Conservation (phyloP, 1,140 invertebrate species). For the Idris sp. region DNA sequence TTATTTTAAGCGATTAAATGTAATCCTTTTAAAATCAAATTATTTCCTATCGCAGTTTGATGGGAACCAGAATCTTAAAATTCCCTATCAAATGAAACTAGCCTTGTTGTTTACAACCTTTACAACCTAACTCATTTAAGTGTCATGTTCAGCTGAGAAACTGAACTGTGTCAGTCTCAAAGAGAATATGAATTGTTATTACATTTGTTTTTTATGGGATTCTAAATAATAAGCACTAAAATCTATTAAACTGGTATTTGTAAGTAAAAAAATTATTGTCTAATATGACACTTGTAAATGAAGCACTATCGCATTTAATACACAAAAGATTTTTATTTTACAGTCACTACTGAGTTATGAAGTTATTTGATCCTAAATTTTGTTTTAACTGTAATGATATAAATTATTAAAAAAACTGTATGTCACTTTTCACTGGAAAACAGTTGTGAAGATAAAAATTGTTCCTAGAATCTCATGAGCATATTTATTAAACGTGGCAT, state of each 20-base stretch:
- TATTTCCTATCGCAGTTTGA: too few relatives aligned
- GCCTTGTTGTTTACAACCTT: too few relatives aligned
- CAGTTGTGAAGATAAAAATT: neutral
- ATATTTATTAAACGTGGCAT: constrained; percentile 13
- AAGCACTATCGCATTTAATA: neutral
- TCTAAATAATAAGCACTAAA: constrained; percentile 13
- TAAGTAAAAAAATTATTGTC: neutral
- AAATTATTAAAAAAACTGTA: too few relatives aligned
- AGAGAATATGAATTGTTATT: constrained; percentile 12
- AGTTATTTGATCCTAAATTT: constrained; percentile 1
- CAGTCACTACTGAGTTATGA: constrained; percentile 7
- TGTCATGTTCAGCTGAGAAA: constrained; percentile 28
- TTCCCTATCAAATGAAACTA: constrained; percentile 13
- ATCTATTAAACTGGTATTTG: constrained; percentile 8
- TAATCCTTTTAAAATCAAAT: too few relatives aligned
- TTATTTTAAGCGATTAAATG: too few relatives aligned
- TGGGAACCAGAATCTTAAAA: constrained; percentile 3
- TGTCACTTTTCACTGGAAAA: neutral
- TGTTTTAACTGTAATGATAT: too few relatives aligned
- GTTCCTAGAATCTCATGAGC: neutral
- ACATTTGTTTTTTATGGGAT: constrained; percentile 9
- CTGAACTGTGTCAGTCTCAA: constrained; percentile 15
- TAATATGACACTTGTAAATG: neutral
- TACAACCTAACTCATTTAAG: constrained; percentile 37
- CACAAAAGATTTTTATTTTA: too few relatives aligned